phyloP scores from a whole-genome alignment of 2,113 vertebrate species.

The Solea solea region DNA sequence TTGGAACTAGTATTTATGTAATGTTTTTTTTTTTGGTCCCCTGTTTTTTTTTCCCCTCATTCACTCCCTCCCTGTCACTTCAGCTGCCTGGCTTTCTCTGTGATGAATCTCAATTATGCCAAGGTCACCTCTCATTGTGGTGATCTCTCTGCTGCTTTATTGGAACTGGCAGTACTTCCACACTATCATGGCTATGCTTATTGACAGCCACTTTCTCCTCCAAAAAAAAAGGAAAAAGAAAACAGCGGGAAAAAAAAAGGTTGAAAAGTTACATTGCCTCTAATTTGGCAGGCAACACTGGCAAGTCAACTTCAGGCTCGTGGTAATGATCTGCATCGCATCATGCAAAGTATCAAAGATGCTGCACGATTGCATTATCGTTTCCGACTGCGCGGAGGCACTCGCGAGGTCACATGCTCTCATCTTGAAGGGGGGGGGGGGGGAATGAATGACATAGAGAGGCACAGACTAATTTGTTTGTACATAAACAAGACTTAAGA shows the following conservation, averaged over 20 bases:
- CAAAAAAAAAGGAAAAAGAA: conserved; percentile 70
- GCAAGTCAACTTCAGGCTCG: conserved; percentile 54
- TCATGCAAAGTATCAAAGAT: too few species aligned
- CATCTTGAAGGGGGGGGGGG: background rate
- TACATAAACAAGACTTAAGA: conserved; percentile 54
- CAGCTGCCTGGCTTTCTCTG: conserved; percentile 72
- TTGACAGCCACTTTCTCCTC: conserved; percentile 78
- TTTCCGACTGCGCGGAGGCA: conserved; percentile 4
- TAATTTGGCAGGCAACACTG: conserved; percentile 70
- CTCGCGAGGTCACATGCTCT: conserved; percentile 19
- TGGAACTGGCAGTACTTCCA: conserved; percentile 84
- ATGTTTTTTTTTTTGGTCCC: conserved; percentile 43
- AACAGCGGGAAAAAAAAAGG: conserved; percentile 2
- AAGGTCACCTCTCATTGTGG: conserved; percentile 85
- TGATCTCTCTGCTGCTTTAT: conserved; percentile 82
- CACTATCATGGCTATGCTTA: conserved; percentile 80
- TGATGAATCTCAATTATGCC: conserved; percentile 87
- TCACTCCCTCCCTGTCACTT: conserved; percentile 60
- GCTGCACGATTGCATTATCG: background rate
- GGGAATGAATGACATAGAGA: conserved; percentile 24
- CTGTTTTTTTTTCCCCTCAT: conserved; percentile 12
- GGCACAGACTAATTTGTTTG: conserved; percentile 51
- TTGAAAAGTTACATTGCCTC: conserved; percentile 57
- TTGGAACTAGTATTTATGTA: conserved; percentile 74
- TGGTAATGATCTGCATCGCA: conserved; percentile 55